phyloP scores from a whole-genome alignment of 2,888 invertebrate species.

The Monopis laevigella region DNA sequence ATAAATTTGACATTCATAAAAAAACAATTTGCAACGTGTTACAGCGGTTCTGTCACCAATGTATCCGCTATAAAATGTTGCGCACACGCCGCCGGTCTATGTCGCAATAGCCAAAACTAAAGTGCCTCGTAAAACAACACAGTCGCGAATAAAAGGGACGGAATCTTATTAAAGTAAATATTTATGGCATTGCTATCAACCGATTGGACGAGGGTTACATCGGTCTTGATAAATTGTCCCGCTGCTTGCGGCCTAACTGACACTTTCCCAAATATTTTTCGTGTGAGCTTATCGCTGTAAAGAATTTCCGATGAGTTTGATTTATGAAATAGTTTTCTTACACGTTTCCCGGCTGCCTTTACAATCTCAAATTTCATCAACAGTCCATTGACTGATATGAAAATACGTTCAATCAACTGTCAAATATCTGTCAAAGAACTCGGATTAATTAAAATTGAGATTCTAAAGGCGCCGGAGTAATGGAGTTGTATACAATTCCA shows the following conservation, averaged over 20 bases:
- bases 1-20: slow-evolving; percentile 7
- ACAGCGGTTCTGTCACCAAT: slow-evolving; percentile 6
- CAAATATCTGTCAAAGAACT: no score
- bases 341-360: slow-evolving; percentile 39
- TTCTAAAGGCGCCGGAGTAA: no score
- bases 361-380: slow-evolving; percentile 5
- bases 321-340: slow-evolving; percentile 51
- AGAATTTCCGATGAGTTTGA: slow-evolving; percentile 46
- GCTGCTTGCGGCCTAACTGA: slow-evolving; percentile 48
- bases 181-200: slow-evolving; percentile 64
- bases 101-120: slow-evolving; percentile 45
- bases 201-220: slow-evolving; percentile 61
- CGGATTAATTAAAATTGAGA: no score
- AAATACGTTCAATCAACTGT: no score
- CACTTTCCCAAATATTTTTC: slow-evolving; percentile 51
- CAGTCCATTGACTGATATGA: no score
- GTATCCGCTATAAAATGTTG: slow-evolving; percentile 37
- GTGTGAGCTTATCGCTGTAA: slow-evolving; percentile 44
- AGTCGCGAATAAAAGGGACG: slow-evolving; percentile 55
- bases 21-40: slow-evolving; percentile 9
- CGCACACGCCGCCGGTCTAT: slow-evolving; percentile 41
- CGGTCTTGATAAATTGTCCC: slow-evolving; percentile 60
- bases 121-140: slow-evolving; percentile 58
- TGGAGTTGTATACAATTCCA: no score
- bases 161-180: slow-evolving; percentile 67